A percentile compares a stretch with the other conserved stretches of the same genome.
Evolutionary conservation across 35 echinoderm and acorn worm genomes (phyloP).

Genomic region (Eucidaris tribuloides): DNA sequence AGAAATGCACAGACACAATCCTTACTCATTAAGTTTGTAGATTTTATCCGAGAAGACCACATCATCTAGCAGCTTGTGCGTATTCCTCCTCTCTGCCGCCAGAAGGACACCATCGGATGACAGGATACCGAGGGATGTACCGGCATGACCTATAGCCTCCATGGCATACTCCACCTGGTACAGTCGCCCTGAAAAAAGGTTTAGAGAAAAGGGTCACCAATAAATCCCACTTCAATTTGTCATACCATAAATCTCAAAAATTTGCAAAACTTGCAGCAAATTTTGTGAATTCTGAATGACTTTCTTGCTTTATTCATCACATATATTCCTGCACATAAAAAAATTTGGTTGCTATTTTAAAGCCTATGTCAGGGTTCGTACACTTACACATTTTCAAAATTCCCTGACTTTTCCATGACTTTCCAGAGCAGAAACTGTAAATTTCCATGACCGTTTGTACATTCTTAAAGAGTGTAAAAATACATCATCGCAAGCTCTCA

Average conservation of each 20-base stretch:
- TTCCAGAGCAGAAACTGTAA: no score
- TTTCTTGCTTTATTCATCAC: not conserved
- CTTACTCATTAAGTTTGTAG: conserved; percentile 98
- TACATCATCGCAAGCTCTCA: no score
- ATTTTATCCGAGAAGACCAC: conserved; percentile 99
- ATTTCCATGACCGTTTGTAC: no score
- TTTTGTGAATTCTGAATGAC: not conserved
- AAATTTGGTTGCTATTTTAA: no score
- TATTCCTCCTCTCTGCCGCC: conserved; percentile 96
- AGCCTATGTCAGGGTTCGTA: no score
- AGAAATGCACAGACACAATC: no score
- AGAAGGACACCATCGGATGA: conserved; percentile 94
- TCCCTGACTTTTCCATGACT: no score
- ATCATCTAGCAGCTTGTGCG: conserved; percentile 98
- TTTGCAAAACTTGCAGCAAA: not conserved
- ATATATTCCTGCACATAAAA: not conserved
- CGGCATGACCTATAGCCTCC: conserved; percentile 98
- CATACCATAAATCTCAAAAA: not conserved
- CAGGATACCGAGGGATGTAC: conserved; percentile 91
- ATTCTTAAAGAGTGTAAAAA: no score
- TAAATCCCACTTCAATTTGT: no score
- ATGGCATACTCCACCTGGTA: conserved; percentile 99
- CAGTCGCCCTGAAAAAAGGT: conserved; percentile 69
- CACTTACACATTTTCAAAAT: no score
- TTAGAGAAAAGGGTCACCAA: no score